A percentile compares a stretch with the other conserved stretches of the same genome.
These are phyloP conservation scores for Petrocephalus zakoni DNA, from an alignment of 2,113 vertebrate genomes.

Conservation along the genomic window DNA sequence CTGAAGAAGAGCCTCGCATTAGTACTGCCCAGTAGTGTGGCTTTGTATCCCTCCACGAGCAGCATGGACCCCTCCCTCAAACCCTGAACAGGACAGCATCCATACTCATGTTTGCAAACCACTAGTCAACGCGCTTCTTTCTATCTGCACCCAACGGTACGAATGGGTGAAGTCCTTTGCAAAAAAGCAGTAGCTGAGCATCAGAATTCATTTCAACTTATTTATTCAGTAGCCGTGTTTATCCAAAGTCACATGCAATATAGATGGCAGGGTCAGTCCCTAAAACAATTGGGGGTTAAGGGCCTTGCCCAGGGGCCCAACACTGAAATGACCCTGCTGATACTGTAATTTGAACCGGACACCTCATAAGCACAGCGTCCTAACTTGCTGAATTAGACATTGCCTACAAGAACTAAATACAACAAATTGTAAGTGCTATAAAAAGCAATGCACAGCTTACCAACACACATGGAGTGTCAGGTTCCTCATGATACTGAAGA, in stretches of 20 bases:
- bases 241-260: not conserved
- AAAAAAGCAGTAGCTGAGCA: not conserved
- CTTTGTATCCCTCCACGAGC: conserved; percentile 74
- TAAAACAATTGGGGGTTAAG: not conserved
- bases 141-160: not conserved
- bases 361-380: not conserved
- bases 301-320: not conserved
- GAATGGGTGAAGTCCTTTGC: not conserved
- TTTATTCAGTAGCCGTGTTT: not conserved
- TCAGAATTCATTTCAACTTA: not conserved
- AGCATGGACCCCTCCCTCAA: conserved; percentile 75
- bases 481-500: conserved; percentile 72
- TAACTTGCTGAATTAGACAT: not conserved
- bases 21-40: conserved; percentile 68
- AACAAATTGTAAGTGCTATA: not conserved
- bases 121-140: not conserved
- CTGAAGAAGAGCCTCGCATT: conserved; percentile 71
- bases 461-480: conserved; percentile 68
- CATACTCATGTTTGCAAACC: not conserved
- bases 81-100: conserved; percentile 51
- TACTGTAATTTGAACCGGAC: not conserved
- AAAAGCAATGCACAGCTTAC: conserved; percentile 47
- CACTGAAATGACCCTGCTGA: not conserved
- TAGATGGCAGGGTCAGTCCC: not conserved
- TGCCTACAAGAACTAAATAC: not conserved